phyloP scores from a whole-genome alignment of 2,888 invertebrate species.

The Athalia rosae region DNA sequence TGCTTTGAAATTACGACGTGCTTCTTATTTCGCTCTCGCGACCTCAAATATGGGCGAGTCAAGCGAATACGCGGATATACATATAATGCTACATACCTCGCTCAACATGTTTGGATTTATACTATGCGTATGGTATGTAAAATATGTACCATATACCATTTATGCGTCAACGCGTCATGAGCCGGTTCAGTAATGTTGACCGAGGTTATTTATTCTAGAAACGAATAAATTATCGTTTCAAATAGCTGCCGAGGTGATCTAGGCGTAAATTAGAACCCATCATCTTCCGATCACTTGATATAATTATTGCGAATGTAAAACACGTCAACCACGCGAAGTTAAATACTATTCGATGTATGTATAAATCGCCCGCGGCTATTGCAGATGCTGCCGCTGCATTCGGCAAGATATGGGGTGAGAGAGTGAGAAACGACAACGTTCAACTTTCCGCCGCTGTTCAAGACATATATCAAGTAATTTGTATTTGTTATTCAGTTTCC shows the following conservation, averaged over 20 bases:
- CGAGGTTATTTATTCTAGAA: not conserved
- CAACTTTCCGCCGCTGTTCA: not conserved
- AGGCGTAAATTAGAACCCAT: not conserved
- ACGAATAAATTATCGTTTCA: not conserved
- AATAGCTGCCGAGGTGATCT: no score
- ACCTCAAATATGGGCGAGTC: no score
- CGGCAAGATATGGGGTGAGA: not conserved
- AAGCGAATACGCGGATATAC: no score
- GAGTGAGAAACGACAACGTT: not conserved
- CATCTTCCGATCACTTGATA: not conserved
- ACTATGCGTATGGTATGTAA: not conserved
- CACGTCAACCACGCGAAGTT: no score
- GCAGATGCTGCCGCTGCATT: no score
- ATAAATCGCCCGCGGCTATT: no score
- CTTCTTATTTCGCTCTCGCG: no score
- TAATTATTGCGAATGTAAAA: no score
- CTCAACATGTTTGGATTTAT: not conserved
- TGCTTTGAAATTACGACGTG: conserved; percentile 14
- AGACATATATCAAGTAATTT: not conserved
- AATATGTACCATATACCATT: no score
- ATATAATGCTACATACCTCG: not conserved
- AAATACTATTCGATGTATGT: no score
- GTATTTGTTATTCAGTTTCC: conserved; percentile 16
- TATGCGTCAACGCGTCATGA: no score
- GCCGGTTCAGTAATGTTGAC: not conserved